Percentiles rank a stretch among this genome's conserved stretches.
Conservation (phyloP, 2,888 invertebrate species). For the Drosophila buzzatii region DNA sequence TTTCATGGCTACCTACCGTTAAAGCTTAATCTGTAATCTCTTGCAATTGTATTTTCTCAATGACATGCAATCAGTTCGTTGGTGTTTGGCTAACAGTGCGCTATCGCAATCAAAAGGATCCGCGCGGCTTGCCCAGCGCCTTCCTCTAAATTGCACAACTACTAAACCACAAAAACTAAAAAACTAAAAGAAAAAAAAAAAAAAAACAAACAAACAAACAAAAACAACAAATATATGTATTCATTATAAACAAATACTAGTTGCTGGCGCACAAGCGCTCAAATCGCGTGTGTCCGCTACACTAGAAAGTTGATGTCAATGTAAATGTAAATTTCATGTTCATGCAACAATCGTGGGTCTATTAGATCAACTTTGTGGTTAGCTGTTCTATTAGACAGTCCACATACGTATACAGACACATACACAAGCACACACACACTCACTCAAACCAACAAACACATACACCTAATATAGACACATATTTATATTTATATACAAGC, state of each 20-base stretch:
- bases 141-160: constrained; percentile 90
- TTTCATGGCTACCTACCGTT: rapidly evolving
- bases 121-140: constrained; percentile 97
- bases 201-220: constrained; percentile 17
- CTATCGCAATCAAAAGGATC: constrained; percentile 99
- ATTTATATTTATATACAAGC: constrained; percentile 73
- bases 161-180: constrained; percentile 15
- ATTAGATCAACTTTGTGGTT: constrained; percentile 46
- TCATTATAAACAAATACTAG: constrained; percentile 22
- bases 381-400: constrained; percentile 35
- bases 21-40: constrained; percentile 7
- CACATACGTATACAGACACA: constrained; percentile 32
- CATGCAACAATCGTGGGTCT: constrained; percentile 67
- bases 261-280: constrained; percentile 11
- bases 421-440: constrained; percentile 20
- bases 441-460: constrained; percentile 19
- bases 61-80: constrained; percentile 90
- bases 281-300: constrained; percentile 35
- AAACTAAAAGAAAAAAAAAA: constrained; percentile 18
- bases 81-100: constrained; percentile 94
- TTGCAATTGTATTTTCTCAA: constrained; percentile 27
- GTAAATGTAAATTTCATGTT: constrained; percentile 64
- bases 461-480: constrained; percentile 49
- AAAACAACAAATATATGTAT: constrained; percentile 24
- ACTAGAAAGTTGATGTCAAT: constrained; percentile 60